These are phyloP conservation scores for Digitonthophagus gazella DNA, from an alignment of 2,888 invertebrate genomes.

Conservation along the genomic window DNA sequence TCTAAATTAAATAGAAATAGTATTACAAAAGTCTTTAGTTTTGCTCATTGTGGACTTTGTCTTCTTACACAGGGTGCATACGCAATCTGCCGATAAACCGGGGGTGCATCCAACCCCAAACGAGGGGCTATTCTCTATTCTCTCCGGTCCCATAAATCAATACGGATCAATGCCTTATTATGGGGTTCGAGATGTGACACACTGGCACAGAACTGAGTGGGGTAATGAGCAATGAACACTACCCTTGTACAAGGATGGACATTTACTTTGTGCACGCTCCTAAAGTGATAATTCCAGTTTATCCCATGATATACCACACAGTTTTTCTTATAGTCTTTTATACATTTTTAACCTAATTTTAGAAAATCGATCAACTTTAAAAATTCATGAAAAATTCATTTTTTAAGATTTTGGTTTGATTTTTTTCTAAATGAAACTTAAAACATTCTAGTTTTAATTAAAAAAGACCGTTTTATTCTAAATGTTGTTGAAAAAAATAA, in stretches of 20 bases:
- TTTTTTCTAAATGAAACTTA: too few species aligned
- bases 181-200: background rate
- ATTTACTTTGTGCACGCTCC: background rate
- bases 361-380: too few species aligned
- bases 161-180: constrained; percentile 15
- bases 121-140: constrained; percentile 5
- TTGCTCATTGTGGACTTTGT: background rate
- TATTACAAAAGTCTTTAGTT: background rate
- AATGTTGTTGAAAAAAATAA: too few species aligned
- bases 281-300: background rate
- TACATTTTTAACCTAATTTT: background rate
- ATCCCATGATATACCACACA: background rate
- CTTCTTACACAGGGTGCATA: background rate
- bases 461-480: too few species aligned
- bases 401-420: too few species aligned
- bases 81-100: constrained; percentile 3
- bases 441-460: too few species aligned
- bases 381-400: too few species aligned
- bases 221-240: constrained; percentile 13
- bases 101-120: constrained; percentile 7
- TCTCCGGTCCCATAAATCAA: constrained; percentile 10
- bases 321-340: background rate
- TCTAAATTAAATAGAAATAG: background rate
- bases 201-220: constrained; percentile 15
- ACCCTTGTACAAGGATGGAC: background rate